A percentile compares a stretch with the other conserved stretches of the same genome.
phyloP scores from a whole-genome alignment of 2,797 vertebrate genomes.

The Cuniculus paca region DNA sequence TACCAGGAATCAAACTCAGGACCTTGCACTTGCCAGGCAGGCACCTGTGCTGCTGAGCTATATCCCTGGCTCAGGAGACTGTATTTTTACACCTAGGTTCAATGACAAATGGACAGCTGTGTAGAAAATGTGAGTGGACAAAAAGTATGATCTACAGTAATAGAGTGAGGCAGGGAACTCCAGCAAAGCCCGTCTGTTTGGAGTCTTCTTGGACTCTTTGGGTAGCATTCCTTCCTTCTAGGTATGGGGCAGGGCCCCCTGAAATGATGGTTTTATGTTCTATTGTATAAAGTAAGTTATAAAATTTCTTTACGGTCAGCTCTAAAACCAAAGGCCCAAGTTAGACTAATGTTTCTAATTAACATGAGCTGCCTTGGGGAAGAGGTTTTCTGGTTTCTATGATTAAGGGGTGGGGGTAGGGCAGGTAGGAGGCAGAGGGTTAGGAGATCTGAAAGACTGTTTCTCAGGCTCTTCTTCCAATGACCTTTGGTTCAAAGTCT shows the following conservation, averaged over 20 bases:
- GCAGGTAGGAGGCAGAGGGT: background rate
- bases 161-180: background rate
- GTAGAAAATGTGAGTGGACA: background rate
- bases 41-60: too few species aligned
- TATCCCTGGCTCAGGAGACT: too few species aligned
- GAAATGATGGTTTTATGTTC: background rate
- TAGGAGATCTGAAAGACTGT: background rate
- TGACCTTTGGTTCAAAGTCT: background rate
- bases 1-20: too few species aligned
- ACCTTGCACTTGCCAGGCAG: too few species aligned
- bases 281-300: background rate
- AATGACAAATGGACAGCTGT: background rate
- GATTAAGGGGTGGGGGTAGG: background rate
- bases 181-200: background rate
- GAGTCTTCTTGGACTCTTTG: background rate
- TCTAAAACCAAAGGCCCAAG: background rate
- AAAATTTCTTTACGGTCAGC: background rate
- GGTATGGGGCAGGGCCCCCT: background rate
- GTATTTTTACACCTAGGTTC: background rate
- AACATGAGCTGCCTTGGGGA: background rate
- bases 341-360: background rate
- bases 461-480: background rate
- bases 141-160: background rate
- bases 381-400: background rate
- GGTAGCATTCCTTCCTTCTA: background rate